phyloP scores from a whole-genome alignment of 37 sponge, comb jelly and placozoan species.

The Bolinopsis microptera region DNA sequence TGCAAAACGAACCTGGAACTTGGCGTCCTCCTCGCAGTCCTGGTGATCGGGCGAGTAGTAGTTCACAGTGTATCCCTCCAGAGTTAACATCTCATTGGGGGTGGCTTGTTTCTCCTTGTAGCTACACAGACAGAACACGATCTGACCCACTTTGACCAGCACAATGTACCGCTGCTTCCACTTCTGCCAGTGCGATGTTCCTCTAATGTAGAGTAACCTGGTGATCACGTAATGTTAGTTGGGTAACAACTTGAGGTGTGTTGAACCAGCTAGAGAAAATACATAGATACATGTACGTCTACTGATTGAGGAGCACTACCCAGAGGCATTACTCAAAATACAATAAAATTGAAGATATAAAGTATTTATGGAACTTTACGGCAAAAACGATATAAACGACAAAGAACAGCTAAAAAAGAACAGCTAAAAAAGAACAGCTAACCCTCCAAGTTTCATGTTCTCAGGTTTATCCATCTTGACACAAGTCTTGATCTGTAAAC shows the following conservation, averaged over 20 bases:
- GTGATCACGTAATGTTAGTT: no score
- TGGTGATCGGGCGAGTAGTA: background rate
- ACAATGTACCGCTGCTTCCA: constrained; percentile 38
- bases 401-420: no score
- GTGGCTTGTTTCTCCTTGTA: constrained; percentile 42
- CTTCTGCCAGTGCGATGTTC: constrained; percentile 50
- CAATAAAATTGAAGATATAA: no score
- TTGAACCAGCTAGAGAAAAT: no score
- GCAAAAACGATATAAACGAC: no score
- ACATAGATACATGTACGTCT: no score
- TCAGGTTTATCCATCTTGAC: constrained; percentile 52
- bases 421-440: no score
- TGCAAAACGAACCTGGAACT: constrained; percentile 34
- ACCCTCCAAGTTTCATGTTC: constrained; percentile 62
- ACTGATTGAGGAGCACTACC: no score
- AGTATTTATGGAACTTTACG: no score
- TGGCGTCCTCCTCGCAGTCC: background rate
- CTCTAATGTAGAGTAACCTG: constrained; percentile 18
- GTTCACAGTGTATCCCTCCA: constrained; percentile 58
- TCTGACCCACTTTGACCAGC: constrained; percentile 1
- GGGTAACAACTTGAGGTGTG: no score
- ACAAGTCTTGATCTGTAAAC: constrained; percentile 32
- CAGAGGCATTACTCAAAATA: no score
- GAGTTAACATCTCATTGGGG: constrained; percentile 18
- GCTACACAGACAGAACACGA: constrained; percentile 34